These are phyloP conservation scores for Rhynchopsitta pachyrhyncha DNA, from an alignment of 2,113 vertebrate species.

Conservation along the genomic window DNA sequence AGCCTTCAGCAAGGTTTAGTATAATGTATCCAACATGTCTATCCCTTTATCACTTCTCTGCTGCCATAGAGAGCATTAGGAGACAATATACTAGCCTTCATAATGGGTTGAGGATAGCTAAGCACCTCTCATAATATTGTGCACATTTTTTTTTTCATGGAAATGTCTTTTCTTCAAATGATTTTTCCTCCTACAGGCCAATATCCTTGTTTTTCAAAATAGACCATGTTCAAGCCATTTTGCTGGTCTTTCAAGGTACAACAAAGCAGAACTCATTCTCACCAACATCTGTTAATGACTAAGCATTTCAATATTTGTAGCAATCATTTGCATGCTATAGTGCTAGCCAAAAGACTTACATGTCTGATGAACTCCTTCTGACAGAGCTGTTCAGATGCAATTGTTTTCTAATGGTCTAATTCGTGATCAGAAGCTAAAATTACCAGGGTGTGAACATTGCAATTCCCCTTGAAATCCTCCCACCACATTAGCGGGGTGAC, in stretches of 20 bases:
- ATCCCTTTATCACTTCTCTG: not conserved
- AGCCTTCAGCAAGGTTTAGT: not conserved
- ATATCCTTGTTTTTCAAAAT: not conserved
- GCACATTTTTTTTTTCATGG: not conserved
- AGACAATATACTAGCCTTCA: not conserved
- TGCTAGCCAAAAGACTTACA: not conserved
- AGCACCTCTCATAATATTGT: not conserved
- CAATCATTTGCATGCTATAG: not conserved
- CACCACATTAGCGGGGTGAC: not conserved
- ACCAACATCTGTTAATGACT: not conserved
- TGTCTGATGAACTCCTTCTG: not conserved
- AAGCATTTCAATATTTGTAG: not conserved
- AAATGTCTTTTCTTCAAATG: not conserved
- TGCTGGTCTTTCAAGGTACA: not conserved
- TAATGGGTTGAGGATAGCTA: not conserved
- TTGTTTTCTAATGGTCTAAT: not conserved
- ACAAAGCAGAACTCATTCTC: not conserved
- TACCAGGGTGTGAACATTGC: not conserved
- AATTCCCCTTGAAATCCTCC: not conserved
- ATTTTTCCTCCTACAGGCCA: not conserved
- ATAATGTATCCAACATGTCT: not conserved
- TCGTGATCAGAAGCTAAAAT: not conserved
- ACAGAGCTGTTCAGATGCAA: not conserved
- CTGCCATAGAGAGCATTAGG: not conserved
- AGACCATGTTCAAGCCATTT: not conserved